phyloP scores from a whole-genome alignment of 1,140 invertebrate species.

The Triops longicaudatus region DNA sequence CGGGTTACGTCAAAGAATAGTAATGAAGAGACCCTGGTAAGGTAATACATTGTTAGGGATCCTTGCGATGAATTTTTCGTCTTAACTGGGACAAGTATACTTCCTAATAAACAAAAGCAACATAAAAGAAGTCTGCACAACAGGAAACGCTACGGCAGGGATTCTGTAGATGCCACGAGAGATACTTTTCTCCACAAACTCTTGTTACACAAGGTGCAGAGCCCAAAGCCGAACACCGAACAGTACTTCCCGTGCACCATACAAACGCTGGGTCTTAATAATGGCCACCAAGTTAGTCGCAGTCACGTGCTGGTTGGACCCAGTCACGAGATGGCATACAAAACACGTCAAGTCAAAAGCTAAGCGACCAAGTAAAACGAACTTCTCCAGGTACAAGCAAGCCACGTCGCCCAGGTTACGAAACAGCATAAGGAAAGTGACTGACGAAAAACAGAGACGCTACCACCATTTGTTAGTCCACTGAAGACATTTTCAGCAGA shows the following conservation, averaged over 20 bases:
- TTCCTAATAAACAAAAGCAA: not conserved
- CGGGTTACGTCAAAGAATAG: not conserved
- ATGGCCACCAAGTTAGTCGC: not conserved
- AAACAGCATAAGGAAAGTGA: not conserved
- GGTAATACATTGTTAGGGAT: not conserved
- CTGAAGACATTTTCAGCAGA: too few relatives aligned
- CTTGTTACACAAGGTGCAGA: not conserved
- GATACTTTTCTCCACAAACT: too few relatives aligned
- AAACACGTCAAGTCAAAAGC: slow-evolving; percentile 1
- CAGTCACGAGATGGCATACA: slow-evolving; percentile 7
- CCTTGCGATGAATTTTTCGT: too few relatives aligned
- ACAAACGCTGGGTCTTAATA: not conserved
- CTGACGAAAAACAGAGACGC: too few relatives aligned
- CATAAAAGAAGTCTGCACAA: not conserved
- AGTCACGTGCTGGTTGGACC: not conserved
- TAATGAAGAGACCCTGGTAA: not conserved
- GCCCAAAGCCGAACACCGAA: not conserved
- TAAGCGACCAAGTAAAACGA: not conserved
- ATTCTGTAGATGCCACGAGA: too few relatives aligned
- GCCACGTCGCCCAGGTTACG: not conserved
- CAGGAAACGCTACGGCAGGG: not conserved
- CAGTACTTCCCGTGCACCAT: not conserved
- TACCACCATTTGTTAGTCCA: too few relatives aligned
- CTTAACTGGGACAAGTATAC: too few relatives aligned
- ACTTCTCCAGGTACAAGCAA: not conserved